A percentile compares a stretch with the other conserved stretches of the same genome.
Conservation (phyloP, 2,113 vertebrate species). For the Telmatochromis brachygnathus region DNA sequence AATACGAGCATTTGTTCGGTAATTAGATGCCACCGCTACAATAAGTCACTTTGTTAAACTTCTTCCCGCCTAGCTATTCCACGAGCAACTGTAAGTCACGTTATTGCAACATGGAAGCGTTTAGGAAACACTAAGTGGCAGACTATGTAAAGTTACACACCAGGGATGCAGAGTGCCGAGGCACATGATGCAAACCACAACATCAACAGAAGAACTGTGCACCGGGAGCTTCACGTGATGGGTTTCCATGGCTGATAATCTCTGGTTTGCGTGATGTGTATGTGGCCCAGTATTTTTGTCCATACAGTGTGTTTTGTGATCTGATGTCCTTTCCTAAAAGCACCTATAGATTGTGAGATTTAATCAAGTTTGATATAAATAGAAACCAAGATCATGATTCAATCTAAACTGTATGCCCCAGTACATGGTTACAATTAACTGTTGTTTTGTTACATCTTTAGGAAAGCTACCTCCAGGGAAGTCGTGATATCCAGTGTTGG, state of each 20-base stretch:
- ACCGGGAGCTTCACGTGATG: background rate
- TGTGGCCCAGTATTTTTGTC: background rate
- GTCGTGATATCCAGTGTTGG: background rate
- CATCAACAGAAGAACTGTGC: background rate
- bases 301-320: background rate
- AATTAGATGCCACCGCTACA: background rate
- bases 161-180: background rate
- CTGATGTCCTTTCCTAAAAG: background rate
- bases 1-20: background rate
- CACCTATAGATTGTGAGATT: fast-evolving
- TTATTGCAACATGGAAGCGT: background rate
- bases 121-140: background rate
- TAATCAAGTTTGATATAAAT: background rate
- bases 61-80: background rate
- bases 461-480: fast-evolving
- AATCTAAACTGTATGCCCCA: fast-evolving
- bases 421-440: background rate
- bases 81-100: no score
- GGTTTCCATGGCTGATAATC: background rate
- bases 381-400: background rate
- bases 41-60: background rate
- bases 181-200: background rate
- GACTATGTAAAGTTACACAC: background rate
- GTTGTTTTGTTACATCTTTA: background rate
- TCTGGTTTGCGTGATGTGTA: background rate